phyloP scores from a whole-genome alignment of 2,113 vertebrate genomes.

The Nibea albiflora region DNA sequence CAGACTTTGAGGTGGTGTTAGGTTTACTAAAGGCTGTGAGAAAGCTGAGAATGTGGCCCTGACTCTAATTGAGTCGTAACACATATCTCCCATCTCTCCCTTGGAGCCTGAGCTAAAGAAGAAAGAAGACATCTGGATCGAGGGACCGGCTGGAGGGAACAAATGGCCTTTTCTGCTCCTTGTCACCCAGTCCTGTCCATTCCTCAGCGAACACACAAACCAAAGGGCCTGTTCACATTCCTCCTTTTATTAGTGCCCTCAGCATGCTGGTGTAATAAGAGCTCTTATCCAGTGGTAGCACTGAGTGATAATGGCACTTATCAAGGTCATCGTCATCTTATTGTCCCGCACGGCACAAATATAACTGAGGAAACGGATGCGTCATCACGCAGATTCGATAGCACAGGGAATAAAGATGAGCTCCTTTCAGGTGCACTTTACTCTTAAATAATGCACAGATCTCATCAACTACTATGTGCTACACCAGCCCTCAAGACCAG shows the following conservation, averaged over 20 bases:
- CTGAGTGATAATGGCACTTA: constrained; percentile 17
- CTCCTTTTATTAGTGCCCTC: constrained; percentile 31
- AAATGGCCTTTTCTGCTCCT: constrained; percentile 62
- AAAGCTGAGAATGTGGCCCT: background rate
- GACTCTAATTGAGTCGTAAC: constrained; percentile 22
- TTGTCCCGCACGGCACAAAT: background rate
- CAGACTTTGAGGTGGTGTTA: background rate
- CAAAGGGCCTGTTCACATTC: constrained; percentile 39
- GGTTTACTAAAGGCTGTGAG: background rate
- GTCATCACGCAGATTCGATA: background rate
- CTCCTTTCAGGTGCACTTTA: too few species aligned
- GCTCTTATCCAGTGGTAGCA: constrained; percentile 9
- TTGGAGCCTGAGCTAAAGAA: constrained; percentile 25
- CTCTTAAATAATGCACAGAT: too few species aligned
- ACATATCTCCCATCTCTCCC: constrained; percentile 39
- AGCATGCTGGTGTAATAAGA: constrained; percentile 20
- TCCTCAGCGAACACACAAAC: constrained; percentile 19
- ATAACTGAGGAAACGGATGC: too few species aligned
- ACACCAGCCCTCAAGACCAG: too few species aligned
- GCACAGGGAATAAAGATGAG: background rate
- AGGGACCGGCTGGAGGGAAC: constrained; percentile 47
- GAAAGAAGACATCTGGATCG: constrained; percentile 58
- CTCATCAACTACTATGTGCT: too few species aligned
- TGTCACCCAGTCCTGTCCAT: constrained; percentile 29
- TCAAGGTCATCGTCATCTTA: constrained; percentile 2